phyloP scores from a whole-genome alignment of 2,888 invertebrate genomes.

The Pollenia griseotomentosa region DNA sequence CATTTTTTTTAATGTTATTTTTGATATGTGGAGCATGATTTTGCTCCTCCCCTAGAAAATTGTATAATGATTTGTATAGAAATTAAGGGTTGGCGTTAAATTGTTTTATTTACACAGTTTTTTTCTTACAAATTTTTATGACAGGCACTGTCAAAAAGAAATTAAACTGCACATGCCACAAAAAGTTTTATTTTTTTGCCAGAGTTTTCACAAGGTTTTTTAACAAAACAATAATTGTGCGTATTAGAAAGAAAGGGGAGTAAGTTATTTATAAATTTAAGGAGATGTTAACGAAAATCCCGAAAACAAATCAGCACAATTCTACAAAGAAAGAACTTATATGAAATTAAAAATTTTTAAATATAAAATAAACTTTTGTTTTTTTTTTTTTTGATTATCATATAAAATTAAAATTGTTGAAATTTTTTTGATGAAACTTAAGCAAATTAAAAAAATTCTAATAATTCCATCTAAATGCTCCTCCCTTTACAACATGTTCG shows the following conservation, averaged over 20 bases:
- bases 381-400: neutral
- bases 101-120: conserved; percentile 43
- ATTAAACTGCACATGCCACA: conserved; percentile 52
- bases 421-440: neutral
- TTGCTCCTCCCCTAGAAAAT: conserved; percentile 54
- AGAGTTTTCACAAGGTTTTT: conserved; percentile 5
- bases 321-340: no score
- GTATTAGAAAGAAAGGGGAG: neutral
- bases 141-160: conserved; percentile 26
- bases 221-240: conserved; percentile 5
- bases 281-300: neutral
- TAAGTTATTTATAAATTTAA: neutral
- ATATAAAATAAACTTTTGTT: neutral
- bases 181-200: neutral
- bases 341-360: no score
- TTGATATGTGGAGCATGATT: neutral
- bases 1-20: neutral
- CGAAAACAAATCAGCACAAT: no score
- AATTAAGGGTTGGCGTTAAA: conserved; percentile 64
- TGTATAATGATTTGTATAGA: conserved; percentile 20
- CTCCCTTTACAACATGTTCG: conserved; percentile 66
- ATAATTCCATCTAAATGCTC: conserved; percentile 39
- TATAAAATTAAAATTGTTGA: neutral
- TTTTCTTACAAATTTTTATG: conserved; percentile 1
- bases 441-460: neutral